phyloP scores from a whole-genome alignment of 2,113 vertebrate species.

The Girardinichthys multiradiatus region DNA sequence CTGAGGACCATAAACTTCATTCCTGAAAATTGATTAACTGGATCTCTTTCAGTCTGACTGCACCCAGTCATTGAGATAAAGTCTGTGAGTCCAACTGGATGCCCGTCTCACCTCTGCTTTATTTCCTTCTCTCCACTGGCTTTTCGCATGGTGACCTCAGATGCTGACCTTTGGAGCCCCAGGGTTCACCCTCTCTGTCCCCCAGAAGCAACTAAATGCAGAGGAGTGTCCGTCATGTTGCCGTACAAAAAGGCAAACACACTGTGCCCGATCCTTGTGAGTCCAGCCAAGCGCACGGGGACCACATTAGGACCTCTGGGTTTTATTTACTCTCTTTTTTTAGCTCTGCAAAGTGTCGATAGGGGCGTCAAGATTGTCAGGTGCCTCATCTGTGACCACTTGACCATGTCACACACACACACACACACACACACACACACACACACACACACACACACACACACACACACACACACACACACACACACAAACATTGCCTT shows the following conservation, averaged over 20 bases:
- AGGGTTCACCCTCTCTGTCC: constrained; percentile 83
- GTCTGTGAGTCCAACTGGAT: constrained; percentile 48
- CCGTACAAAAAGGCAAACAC: constrained; percentile 86
- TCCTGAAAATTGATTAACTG: constrained; percentile 17
- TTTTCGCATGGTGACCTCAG: constrained; percentile 85
- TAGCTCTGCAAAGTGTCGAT: constrained; percentile 74
- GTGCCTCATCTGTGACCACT: constrained; percentile 69
- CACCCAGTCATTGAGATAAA: constrained; percentile 54
- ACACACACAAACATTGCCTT: constrained; percentile 42
- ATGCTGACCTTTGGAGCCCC: constrained; percentile 87
- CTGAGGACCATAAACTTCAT: constrained; percentile 30
- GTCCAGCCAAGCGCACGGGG: constrained; percentile 90
- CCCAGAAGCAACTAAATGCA: constrained; percentile 77
- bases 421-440: constrained; percentile 45
- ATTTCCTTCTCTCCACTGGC: constrained; percentile 89
- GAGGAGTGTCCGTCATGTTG: constrained; percentile 83
- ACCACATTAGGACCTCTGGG: constrained; percentile 86
- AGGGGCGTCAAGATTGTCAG: constrained; percentile 78
- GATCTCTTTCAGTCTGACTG: constrained; percentile 34
- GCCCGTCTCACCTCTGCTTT: constrained; percentile 84
- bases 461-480: constrained; percentile 47
- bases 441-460: constrained; percentile 38
- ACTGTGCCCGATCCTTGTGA: constrained; percentile 81
- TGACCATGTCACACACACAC: constrained; percentile 64
- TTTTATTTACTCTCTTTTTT: constrained; percentile 82